Base-by-base conservation (phyloP, 2,113 vertebrate species). In the Tor tambroides region DNA sequence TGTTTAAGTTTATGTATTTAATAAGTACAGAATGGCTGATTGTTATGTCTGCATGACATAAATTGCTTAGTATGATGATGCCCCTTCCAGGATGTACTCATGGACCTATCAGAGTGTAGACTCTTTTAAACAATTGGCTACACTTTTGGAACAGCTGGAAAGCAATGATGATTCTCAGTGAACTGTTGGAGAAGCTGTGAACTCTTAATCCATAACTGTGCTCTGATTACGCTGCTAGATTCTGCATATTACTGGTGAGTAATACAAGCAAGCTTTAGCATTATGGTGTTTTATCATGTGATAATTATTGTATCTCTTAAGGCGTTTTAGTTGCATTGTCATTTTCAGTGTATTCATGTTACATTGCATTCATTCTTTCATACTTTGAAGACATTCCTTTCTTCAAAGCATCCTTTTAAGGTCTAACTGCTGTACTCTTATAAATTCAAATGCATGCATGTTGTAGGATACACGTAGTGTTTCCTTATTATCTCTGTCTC, bases 1-100 rank as follows among this genome's bases (percentile, higher is more conserved):
- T 54, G 5, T 79, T 32, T 26, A 1, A 35, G 2, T 56, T 56
- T 32, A 79, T 19, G 21, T 78, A 21, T 79, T 56, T 30, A 78
- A 79, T 30, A 79, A 79, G 9, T 32, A 56, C 71, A 74, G 35
- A 38, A 35, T 19, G 71, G 61, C 38, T 15, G 21, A 43, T 75
- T 43, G 38, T 75, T 74, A 74, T 74, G 71, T 74, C 38, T 75
- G 23, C 72, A 46, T 75, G 38, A 15, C 72, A 46, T 14, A 46
- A 75, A 23, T 75, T 46, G 72, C 38, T 74, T 75, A 75, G 38
- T 75, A 23, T 11, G 23, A 75, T 75, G 38, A 75, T 75, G 72
- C 41, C n/a, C 41, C 41, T 26, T 75, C 72, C 41, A 75, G 38
- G 41, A 46, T 43, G 38, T 26, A 46, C 72, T 75, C 23, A 17